Base-by-base conservation (phyloP, 1,140 invertebrate genomes). In the Pseudoatta argentina region DNA sequence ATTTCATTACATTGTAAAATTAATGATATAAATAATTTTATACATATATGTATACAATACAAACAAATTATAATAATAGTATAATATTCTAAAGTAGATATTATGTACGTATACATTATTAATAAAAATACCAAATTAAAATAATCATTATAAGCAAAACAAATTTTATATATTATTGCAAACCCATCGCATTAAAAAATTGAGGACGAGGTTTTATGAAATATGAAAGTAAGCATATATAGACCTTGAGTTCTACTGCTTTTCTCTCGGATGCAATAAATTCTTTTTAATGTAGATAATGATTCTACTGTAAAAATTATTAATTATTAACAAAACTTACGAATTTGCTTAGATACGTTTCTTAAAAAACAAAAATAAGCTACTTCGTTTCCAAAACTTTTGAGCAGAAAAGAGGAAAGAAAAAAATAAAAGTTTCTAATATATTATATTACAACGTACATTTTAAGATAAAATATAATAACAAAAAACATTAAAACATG, bases 161-260 rank as follows among this genome's bases (percentile, higher is more conserved):
- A 30, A 76, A 61, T 48, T 63, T 77, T 63, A 63, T 3, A 10
- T 44, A 34, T 18, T 63, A 18, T 6, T 14, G 27, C 51, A 3
- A 57, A 75, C 18, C 7, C 18, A 2, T 18, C 34, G 34, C 21
- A 44, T 77, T 48, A 77, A 77, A 63, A 44, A 77, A 61, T 63
- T 14, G 34, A 44, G 51, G 18, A 77, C n/a, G 21, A 77, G 34
- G 34, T 76, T 76, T 44, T 24, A 59, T 27, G 34, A 63, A 77
- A 77, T 2, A 77, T 77, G 34, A 77, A 73, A 75, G 72, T 57
- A 57, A 75, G 27, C n/a, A 16, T 48, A 44, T 44, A 44, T 44
- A 30, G 2, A 63, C 55, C 57, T 61, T 77, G 55, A 77, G 8
- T 63, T 63, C 21, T 76, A 27, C 12, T 3, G 21, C 34, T 76